These are phyloP conservation scores for Cheilinus undulatus DNA, from an alignment of 2,113 vertebrate species.

Conservation along the genomic window DNA sequence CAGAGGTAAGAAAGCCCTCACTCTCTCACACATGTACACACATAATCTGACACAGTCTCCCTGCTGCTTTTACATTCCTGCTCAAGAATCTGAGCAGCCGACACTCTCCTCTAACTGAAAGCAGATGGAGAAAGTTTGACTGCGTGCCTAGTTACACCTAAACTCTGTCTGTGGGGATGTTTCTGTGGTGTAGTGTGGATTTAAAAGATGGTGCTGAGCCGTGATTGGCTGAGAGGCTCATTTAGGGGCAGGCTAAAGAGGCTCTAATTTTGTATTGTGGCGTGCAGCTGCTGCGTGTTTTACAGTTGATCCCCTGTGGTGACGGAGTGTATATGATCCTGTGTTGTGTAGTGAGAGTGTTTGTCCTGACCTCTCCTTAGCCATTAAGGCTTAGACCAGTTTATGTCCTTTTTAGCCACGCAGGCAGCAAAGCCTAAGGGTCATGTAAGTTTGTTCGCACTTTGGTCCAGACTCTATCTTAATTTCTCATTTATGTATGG, in stretches of 20 bases:
- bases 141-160: conserved; percentile 28
- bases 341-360: neutral
- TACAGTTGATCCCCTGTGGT: conserved; percentile 40
- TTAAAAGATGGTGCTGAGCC: conserved; percentile 13
- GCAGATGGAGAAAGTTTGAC: conserved; percentile 73
- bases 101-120: conserved; percentile 63
- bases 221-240: conserved; percentile 51
- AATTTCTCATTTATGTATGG: neutral
- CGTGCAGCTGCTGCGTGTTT: conserved; percentile 46
- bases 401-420: neutral
- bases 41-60: conserved; percentile 1
- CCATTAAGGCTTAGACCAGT: neutral
- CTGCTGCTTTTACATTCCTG: conserved; percentile 57
- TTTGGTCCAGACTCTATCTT: neutral
- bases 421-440: neutral
- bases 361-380: neutral
- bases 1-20: conserved; percentile 66
- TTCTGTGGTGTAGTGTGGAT: conserved; percentile 43
- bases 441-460: no score
- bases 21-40: conserved; percentile 12
- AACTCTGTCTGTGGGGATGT: conserved; percentile 33
- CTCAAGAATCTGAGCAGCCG: conserved; percentile 40
- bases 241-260: conserved; percentile 21
- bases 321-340: conserved; percentile 15
- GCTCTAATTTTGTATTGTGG: conserved; percentile 25